Evolutionary conservation across 2,797 vertebrate genomes (phyloP), one percentile per base, ranked within the genome.

Genomic region (Chanos chanos): DNA sequence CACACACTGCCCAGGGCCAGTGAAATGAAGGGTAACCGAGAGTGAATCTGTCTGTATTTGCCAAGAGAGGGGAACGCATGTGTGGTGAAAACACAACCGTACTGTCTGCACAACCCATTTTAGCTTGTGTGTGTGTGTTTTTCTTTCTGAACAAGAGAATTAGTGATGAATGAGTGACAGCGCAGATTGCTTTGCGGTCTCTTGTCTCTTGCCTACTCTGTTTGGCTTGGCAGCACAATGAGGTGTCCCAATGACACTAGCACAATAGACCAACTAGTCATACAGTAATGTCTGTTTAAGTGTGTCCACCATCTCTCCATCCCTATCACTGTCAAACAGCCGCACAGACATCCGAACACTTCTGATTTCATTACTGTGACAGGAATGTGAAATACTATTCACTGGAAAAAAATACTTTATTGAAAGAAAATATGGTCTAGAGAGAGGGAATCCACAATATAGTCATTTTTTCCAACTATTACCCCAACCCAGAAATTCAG

Each of bases 391-490:
- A 84, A 83, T 76, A 77, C 72, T 64, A 81, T 72, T 76, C 74
- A 54, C 70, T 82, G 81, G 81, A 83, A 85, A 79, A n/a, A n/a
- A 76, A 70, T 74, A 34, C 60, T 52, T 67, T 72, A 76, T 68
- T 83, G 76, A 81, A 83, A 84, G 76, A 81, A 82, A 82, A 77
- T 79, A 82, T n/a, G 75, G 79, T 78, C 60, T 74, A 21, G 33
- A 28, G 39, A 19, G 5, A 33, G 30, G 41, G 13, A 75, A 72
- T 52, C 61, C 71, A 75, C 66, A 77, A 66, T 53, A 53, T 68
- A 81, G 78, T 84, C 80, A 84, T 76, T 82, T 89, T 87, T 86
- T 87, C 85, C 84, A 85, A 82, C 83, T 85, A 83, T 85, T 85
- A 84, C 76, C 74, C 75, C 86, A 81, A 86, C 83, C 83, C 73